phyloP scores from a whole-genome alignment of 2,797 vertebrate species.

The Phoeniculus purpureus region DNA sequence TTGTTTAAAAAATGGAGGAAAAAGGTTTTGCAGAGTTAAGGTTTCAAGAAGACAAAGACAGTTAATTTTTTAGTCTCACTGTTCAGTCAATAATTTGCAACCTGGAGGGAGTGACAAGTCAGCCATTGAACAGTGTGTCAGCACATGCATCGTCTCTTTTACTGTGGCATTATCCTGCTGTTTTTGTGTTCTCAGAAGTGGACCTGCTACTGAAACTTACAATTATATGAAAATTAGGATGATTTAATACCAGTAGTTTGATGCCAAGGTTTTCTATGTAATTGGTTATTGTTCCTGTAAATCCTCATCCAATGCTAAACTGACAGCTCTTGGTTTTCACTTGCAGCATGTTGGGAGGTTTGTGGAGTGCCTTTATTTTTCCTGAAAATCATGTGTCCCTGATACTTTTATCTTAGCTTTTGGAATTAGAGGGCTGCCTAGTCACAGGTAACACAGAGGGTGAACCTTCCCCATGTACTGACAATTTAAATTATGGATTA shows the following conservation, averaged over 20 bases:
- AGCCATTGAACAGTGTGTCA: conserved; percentile 57
- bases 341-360: neutral
- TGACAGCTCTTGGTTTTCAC: conserved; percentile 21
- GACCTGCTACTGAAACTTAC: conserved; percentile 38
- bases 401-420: neutral
- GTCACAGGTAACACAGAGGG: conserved; percentile 43
- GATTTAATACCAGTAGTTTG: conserved; percentile 43
- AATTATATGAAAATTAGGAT: conserved; percentile 31
- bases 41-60: conserved; percentile 38
- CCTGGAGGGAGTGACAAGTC: conserved; percentile 47
- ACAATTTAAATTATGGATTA: neutral
- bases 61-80: neutral
- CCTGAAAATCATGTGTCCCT: neutral
- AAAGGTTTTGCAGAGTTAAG: conserved; percentile 37
- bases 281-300: neutral
- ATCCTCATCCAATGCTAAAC: conserved; percentile 16
- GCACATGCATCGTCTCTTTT: conserved; percentile 57
- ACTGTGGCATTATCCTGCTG: conserved; percentile 51
- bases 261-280: conserved; percentile 28
- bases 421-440: conserved; percentile 41
- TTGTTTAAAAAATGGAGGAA: neutral
- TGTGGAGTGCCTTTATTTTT: neutral
- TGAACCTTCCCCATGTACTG: neutral
- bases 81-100: conserved; percentile 35
- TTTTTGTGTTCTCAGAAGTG: conserved; percentile 37